Evolutionary conservation across 2,113 vertebrate genomes (phyloP), one percentile per base, ranked within the genome.

Genomic region (Paralichthys olivaceus): DNA sequence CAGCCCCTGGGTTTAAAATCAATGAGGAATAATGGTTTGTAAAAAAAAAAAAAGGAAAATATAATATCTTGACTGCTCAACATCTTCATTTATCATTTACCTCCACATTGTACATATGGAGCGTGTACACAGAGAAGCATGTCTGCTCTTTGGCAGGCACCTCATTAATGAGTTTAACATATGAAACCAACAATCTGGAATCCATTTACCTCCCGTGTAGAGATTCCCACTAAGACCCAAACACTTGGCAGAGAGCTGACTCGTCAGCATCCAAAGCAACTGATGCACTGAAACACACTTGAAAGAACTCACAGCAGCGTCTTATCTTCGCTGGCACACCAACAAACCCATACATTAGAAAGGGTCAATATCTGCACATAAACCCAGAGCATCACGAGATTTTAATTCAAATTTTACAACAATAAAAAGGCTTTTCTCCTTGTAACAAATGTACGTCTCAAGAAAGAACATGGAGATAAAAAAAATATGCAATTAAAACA

Each of bases 201-300:
- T 85, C 84, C 79, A 82, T 88, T 87, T 81, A 82, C 70, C 70
- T 69, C 81, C 75, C 37, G 25, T 51, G 67, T 66, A 75, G 63
- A 66, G 71, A 71, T 60, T 72, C 73, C 78, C 75, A 67, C 69
- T 58, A 64, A 69, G 72, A 68, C 59, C 67, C 72, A 43, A 64
- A 81, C 69, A 45, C 70, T 75, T 85, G 86, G 86, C 80, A 86
- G 56, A 58, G 72, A 43, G 53, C 51, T 5, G 47, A 29, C 69
- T n/a, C 69, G 51, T 1, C 74, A 62, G 66, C 76, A 53, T 84
- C 80, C 84, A 79, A 68, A 81, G 13, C 64, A 77, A 68, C 63
- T 40, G 49, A 79, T 32, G 47, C 59, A 55, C 47, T 20, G 69
- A 67, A 17, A 69, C n/a, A 62, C 37, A 72, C 69, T n/a, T 8